Base-by-base conservation (phyloP, 2,888 invertebrate species). In the Pristionchus japonicus region DNA sequence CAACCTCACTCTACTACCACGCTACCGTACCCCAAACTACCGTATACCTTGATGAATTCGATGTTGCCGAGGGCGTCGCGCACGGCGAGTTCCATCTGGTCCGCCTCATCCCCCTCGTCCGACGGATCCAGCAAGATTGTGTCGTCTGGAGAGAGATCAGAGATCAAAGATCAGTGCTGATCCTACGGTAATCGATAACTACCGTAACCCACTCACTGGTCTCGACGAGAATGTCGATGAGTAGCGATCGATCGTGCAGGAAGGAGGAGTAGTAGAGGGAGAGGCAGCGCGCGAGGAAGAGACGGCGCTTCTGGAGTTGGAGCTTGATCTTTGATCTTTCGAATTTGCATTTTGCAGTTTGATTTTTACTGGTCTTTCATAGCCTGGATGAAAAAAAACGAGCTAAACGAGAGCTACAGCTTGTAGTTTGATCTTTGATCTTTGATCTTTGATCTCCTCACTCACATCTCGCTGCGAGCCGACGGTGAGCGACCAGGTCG, bases 231-330 rank as follows among this genome's bases (percentile, higher is more conserved):
- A 86, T 67, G 47, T 86, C 86, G 31, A 34, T 20, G 43, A 86
- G 70, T 9, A 67, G 86, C 2, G 67, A 47, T 27, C 86, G 64
- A 47, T 86, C 86, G 86, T 86, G 47, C 3, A 64, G 37, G 70
- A 86, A 67, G 27, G 86, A 86, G 17, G 86, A 86, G 86, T 61
- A 86, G 70, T 86, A 86, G 67, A 86, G 27, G 67, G 67, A 86
- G 17, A 86, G 70, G 23, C 43, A 86, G 43, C 86, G 86, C 23
- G 67, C 86, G 67, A 86, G 49, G 67, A 67, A 61, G 3, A 57
- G 40, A 23, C 57, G 84, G 9, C 40, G 34, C 40, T 84, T 84
- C 84, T 84, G 61, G 4, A 86, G n/a, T n/a, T n/a, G n/a, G 43
- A 1, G 6, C 11, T 20, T 27, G n/a, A 37, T 84, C 47, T 47